Percentiles rank a stretch among this genome's conserved stretches.
Conservation (phyloP, 2,113 vertebrate genomes). For the Phrynosoma blainvillii region DNA sequence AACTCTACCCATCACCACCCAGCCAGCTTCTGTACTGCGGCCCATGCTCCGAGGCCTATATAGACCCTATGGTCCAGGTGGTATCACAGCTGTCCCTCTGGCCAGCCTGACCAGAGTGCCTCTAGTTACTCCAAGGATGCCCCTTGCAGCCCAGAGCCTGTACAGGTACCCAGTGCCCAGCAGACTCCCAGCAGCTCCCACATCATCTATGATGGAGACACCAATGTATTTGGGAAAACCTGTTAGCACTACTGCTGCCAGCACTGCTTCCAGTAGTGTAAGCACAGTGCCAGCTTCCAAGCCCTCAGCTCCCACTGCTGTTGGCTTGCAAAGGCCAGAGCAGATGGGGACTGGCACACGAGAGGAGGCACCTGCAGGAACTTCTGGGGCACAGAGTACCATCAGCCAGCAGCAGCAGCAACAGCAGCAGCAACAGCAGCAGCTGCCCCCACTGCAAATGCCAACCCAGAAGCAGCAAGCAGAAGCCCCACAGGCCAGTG, state of each 20-base stretch:
- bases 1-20: constrained; percentile 97
- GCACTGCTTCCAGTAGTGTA: not conserved
- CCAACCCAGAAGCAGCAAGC: constrained; percentile 25
- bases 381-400: constrained; percentile 48
- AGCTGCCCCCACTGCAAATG: rapidly evolving
- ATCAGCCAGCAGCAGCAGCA: constrained; percentile 60
- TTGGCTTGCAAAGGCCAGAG: constrained; percentile 58
- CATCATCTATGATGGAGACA: constrained; percentile 80
- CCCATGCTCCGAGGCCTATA: constrained; percentile 90
- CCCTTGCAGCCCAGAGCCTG: constrained; percentile 81
- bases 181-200: constrained; percentile 73
- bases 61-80: constrained; percentile 83
- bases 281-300: constrained; percentile 33
- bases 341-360: constrained; percentile 50
- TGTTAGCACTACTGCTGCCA: constrained; percentile 68
- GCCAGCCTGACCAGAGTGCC: constrained; percentile 91
- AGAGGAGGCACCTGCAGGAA: constrained; percentile 63
- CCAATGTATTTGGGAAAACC: constrained; percentile 92
- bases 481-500: constrained; percentile 63
- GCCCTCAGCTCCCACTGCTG: not conserved
- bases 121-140: constrained; percentile 85
- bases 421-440: rapidly evolving
- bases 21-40: constrained; percentile 88
- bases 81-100: constrained; percentile 88
- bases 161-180: constrained; percentile 85